Conservation (phyloP, 2,113 vertebrate species). For the Tupaia tana region DNA sequence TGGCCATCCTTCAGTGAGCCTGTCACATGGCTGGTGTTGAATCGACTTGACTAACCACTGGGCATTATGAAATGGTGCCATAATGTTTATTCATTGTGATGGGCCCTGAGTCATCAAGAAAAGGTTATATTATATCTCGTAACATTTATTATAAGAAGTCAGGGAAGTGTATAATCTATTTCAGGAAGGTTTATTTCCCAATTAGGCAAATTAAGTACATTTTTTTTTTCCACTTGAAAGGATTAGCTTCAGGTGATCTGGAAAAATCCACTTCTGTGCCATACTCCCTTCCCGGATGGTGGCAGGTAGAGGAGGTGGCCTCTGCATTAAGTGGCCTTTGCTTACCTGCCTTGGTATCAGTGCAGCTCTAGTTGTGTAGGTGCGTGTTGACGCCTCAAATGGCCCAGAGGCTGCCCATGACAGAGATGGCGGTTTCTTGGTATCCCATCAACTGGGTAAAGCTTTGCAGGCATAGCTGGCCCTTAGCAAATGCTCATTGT, state of each 20-base stretch:
- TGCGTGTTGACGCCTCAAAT: neutral
- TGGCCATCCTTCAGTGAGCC: neutral
- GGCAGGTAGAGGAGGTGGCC: neutral
- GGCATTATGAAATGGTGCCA: neutral
- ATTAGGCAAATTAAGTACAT: constrained; percentile 33
- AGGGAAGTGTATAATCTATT: neutral
- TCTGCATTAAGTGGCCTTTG: neutral
- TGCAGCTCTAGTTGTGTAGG: neutral
- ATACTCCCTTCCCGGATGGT: neutral
- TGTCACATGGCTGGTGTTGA: neutral
- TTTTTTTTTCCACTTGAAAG: neutral
- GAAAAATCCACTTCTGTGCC: constrained; percentile 22
- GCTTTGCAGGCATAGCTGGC: neutral
- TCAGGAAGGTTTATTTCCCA: constrained; percentile 57
- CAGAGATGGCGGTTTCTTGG: neutral
- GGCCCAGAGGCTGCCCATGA: neutral
- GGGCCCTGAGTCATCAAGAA: neutral
- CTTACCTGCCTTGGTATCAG: neutral
- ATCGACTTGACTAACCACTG: neutral
- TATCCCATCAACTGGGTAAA: neutral
- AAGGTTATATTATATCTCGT: neutral
- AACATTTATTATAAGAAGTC: neutral
- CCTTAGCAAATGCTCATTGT: neutral
- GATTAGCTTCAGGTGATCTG: neutral
- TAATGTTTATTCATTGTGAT: too few relatives aligned